Conservation (phyloP, 2,797 vertebrate species). For the Sebastes hubbsi region DNA sequence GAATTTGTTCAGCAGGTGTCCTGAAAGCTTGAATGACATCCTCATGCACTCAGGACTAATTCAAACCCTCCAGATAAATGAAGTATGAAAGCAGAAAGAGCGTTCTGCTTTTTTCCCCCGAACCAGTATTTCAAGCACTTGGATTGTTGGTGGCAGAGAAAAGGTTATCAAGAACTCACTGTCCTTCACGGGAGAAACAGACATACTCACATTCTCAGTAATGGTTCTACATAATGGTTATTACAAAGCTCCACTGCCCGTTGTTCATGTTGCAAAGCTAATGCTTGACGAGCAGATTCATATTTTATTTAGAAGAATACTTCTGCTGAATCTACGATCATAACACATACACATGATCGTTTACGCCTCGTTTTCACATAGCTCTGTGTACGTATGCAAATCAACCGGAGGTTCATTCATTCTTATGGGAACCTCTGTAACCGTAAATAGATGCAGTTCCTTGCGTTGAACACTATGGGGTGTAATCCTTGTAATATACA, state of each 20-base stretch:
- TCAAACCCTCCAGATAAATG: constrained; percentile 67
- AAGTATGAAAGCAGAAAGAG: constrained; percentile 58
- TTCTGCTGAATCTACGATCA: neutral
- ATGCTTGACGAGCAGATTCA: neutral
- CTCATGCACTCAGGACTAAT: constrained; percentile 71
- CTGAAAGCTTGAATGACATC: constrained; percentile 68
- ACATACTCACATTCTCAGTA: neutral
- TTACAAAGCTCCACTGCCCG: neutral
- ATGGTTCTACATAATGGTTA: neutral
- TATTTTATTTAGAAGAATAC: neutral
- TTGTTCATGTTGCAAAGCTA: neutral
- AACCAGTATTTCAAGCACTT: constrained; percentile 33
- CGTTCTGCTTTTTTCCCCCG: constrained; percentile 26
- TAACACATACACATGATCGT: neutral
- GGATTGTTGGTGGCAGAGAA: constrained; percentile 2
- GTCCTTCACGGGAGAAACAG: neutral
- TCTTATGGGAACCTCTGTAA: too few relatives aligned
- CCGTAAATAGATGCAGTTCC: too few relatives aligned
- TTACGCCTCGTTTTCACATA: neutral
- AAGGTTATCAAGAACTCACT: neutral
- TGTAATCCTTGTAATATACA: too few relatives aligned
- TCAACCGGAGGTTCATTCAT: too few relatives aligned
- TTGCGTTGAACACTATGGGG: too few relatives aligned
- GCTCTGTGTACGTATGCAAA: too few relatives aligned
- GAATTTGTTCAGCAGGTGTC: constrained; percentile 69